A percentile compares a stretch with the other conserved stretches of the same genome.
phyloP scores from a whole-genome alignment of 2,113 vertebrate species.

The Antigone vipio region DNA sequence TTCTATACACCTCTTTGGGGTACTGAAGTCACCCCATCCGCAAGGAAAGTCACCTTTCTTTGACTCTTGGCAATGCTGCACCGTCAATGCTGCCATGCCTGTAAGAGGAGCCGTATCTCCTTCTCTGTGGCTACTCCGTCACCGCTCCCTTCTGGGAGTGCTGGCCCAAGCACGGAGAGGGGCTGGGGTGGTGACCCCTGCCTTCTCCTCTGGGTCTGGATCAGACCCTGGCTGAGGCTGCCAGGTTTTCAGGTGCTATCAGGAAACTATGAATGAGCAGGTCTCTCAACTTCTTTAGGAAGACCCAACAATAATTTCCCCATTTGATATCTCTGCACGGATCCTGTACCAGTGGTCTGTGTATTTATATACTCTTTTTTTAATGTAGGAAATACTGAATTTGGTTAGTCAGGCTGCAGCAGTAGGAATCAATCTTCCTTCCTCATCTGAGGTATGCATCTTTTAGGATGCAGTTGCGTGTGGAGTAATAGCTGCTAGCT shows the following conservation, averaged over 20 bases:
- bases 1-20: not conserved
- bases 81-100: not conserved
- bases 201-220: not conserved
- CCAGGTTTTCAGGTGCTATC: not conserved
- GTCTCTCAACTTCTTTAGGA: not conserved
- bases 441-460: not conserved
- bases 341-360: not conserved
- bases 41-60: not conserved
- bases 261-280: not conserved
- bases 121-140: not conserved
- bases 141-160: not conserved
- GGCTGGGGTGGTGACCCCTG: not conserved
- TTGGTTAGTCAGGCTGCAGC: not conserved
- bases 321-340: not conserved
- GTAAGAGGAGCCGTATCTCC: not conserved
- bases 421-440: not conserved
- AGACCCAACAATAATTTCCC: not conserved
- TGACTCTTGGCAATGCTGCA: not conserved
- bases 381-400: not conserved
- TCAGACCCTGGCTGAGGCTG: not conserved
- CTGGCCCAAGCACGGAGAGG: accelerated
- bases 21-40: not conserved
- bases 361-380: not conserved
- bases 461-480: not conserved
- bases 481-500: not conserved